phyloP scores from a whole-genome alignment of 2,797 vertebrate genomes.

The Rhodeus uyekii region DNA sequence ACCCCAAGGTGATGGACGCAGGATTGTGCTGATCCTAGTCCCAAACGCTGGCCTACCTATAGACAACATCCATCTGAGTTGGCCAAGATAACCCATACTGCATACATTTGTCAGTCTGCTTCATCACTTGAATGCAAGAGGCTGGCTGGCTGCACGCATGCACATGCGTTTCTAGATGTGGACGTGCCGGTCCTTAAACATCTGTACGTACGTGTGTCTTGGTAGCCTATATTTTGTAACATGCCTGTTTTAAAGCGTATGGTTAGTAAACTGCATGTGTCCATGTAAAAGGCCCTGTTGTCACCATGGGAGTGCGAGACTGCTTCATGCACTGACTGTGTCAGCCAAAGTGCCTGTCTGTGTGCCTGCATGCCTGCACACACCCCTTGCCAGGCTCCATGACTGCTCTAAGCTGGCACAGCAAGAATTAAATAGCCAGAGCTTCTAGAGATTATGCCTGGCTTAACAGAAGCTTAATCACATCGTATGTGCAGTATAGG shows the following conservation, averaged over 20 bases:
- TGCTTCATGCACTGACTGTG: conserved; percentile 31
- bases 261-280: conserved; percentile 16
- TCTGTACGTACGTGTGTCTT: neutral
- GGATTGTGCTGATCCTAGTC: neutral
- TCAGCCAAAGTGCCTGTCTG: conserved; percentile 43
- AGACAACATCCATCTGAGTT: conserved; percentile 31
- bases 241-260: conserved; percentile 9
- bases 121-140: neutral
- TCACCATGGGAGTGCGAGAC: conserved; percentile 36
- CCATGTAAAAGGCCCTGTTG: conserved; percentile 40
- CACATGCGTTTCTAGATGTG: neutral
- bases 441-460: conserved; percentile 63
- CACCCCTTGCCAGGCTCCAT: conserved; percentile 56
- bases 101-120: conserved; percentile 38
- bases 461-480: conserved; percentile 63
- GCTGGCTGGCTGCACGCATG: neutral
- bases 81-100: conserved; percentile 42
- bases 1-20: neutral
- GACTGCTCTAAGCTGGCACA: conserved; percentile 61
- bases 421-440: conserved; percentile 65
- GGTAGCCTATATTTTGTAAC: conserved; percentile 13
- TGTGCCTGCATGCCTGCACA: conserved; percentile 52
- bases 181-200: neutral
- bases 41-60: conserved; percentile 15
- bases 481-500: conserved; percentile 57